Evolutionary conservation across 2,888 invertebrate genomes (phyloP), one percentile per base, ranked within the genome.

Genomic region (Callyntrura sp.): DNA sequence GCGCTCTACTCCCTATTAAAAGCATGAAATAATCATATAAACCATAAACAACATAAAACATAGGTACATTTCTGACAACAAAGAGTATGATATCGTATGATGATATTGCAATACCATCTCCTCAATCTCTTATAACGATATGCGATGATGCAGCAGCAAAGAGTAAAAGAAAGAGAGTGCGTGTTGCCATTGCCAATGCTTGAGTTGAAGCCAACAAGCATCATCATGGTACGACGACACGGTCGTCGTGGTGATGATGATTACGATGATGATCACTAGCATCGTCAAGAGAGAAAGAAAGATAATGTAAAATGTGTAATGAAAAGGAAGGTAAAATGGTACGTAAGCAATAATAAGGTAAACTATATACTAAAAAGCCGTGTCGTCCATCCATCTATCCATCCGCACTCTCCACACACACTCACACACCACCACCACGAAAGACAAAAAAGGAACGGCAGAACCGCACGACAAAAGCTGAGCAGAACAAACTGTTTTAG

Each of bases 261-360:
- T 25, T 23, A 57, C 55, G 43, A 79, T 25, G 55, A 70, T 51
- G 5, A 51, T 8, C 2, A 12, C 51, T 2, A 51, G 3, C 51
- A 8, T 12, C n/a, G 51, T 51, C 25, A 12, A 73, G 48, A 76
- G 48, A 76, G 48, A 25, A 70, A 48, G 51, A 25, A 48, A 48
- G 43, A 55, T 23, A 62, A 23, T 62, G 20, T 51, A 2, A 5
- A 51, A 51, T 14, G 8, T 55, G 57, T 6, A 60, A 11, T 62
- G 25, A 55, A 84, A 84, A 70, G 20, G 68, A 70, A 84, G 83
- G 82, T 82, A 65, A 65, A 65, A 45, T 20, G 51, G 14, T 57
- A n/a, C n/a, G n/a, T n/a, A 9, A 68, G 20, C 43, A 43, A 14
- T 14, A 83, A 48, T 43, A 83, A 68, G 70, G 35, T 65, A 65